Conservation (phyloP, 1,140 invertebrate species). For the Drosophila mauritiana region DNA sequence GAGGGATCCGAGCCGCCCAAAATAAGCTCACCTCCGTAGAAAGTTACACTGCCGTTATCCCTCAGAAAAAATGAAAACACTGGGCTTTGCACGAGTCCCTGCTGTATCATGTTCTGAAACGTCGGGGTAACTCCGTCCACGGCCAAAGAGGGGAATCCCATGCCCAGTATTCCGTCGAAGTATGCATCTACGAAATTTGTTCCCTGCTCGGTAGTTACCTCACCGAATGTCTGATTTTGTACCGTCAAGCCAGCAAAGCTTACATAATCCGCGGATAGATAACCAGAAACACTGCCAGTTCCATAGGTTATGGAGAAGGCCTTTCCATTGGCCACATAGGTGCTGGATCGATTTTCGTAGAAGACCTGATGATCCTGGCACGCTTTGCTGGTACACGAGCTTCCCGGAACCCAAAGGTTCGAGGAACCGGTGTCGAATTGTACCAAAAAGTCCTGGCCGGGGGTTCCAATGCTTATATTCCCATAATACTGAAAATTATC, state of each 20-base stretch:
- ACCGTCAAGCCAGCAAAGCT: conserved; percentile 88
- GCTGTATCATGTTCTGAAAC: conserved; percentile 97
- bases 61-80: conserved; percentile 96
- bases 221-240: conserved; percentile 97
- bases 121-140: conserved; percentile 95
- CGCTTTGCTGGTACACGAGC: conserved; percentile 93
- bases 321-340: conserved; percentile 95
- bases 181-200: conserved; percentile 95
- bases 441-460: conserved; percentile 96
- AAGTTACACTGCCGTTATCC: conserved; percentile 88
- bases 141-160: conserved; percentile 94
- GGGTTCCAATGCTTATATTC: conserved; percentile 95
- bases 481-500: conserved; percentile 96
- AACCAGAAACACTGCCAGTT: conserved; percentile 97
- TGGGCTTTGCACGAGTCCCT: conserved; percentile 90
- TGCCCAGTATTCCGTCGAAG: conserved; percentile 98
- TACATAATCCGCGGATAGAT: conserved; percentile 94
- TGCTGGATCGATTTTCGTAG: conserved; percentile 91
- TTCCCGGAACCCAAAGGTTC: conserved; percentile 99
- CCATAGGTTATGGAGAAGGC: conserved; percentile 97
- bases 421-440: conserved; percentile 99
- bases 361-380: conserved; percentile 94
- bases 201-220: conserved; percentile 97
- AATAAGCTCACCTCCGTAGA: conserved; percentile 95
- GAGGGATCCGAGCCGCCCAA: conserved; percentile 96